These are phyloP conservation scores for Solenopsis fugax DNA, from an alignment of 1,140 invertebrate genomes.

Conservation along the genomic window DNA sequence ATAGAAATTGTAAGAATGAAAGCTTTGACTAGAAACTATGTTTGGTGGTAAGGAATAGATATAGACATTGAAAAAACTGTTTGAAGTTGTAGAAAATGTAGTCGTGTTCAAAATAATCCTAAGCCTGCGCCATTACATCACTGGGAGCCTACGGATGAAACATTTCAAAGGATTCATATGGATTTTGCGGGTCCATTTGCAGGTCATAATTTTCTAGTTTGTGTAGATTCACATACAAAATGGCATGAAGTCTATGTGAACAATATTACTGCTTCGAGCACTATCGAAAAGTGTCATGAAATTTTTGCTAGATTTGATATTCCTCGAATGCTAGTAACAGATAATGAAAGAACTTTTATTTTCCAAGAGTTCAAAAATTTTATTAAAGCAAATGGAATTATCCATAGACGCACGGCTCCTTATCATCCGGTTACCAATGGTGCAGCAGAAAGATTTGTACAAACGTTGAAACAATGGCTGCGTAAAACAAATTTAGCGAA, in stretches of 20 bases:
- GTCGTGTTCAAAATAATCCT: slow-evolving; percentile 61
- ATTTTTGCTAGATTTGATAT: not conserved
- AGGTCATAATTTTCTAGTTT: not conserved
- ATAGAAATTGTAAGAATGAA: slow-evolving; percentile 85
- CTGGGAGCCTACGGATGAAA: not conserved
- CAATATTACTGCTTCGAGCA: not conserved
- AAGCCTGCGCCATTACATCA: slow-evolving; percentile 34
- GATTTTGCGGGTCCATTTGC: slow-evolving; percentile 9
- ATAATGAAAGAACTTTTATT: not conserved
- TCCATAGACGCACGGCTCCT: not conserved
- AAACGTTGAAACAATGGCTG: not conserved
- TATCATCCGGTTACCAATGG: slow-evolving; percentile 6
- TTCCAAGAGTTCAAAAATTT: not conserved
- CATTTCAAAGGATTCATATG: not conserved
- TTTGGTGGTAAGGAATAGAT: slow-evolving; percentile 85
- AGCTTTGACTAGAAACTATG: slow-evolving; percentile 80
- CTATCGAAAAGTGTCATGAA: not conserved
- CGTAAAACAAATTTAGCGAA: not conserved
- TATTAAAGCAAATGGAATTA: not conserved
- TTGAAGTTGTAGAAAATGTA: slow-evolving; percentile 46
- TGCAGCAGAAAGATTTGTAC: not conserved
- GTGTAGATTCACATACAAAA: not conserved
- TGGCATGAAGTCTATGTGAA: not conserved
- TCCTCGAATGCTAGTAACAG: not conserved
- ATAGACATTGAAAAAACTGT: slow-evolving; percentile 75